A percentile compares a stretch with the other conserved stretches of the same genome.
These are phyloP conservation scores for Mizuhopecten yessoensis DNA, from an alignment of 1,140 invertebrate species.

Conservation along the genomic window DNA sequence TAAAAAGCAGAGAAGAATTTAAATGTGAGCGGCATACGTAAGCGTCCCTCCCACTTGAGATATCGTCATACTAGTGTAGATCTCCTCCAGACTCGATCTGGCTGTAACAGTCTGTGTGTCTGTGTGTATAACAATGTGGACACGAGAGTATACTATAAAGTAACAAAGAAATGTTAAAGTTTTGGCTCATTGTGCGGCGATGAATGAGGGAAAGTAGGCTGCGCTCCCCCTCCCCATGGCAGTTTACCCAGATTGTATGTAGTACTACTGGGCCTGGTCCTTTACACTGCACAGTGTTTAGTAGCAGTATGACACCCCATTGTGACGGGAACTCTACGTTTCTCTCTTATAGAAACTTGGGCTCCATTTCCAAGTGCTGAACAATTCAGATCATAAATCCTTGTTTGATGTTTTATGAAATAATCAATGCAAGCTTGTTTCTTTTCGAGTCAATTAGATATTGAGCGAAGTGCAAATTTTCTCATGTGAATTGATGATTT, in stretches of 20 bases:
- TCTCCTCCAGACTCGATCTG: background rate
- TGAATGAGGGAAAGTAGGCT: background rate
- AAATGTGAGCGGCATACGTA: background rate
- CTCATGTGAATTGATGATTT: background rate
- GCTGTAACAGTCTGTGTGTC: too few species aligned
- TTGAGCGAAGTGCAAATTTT: background rate
- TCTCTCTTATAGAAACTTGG: background rate
- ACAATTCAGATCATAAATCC: background rate
- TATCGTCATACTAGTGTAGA: background rate
- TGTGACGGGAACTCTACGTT: background rate
- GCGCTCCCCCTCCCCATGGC: background rate
- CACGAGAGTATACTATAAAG: background rate
- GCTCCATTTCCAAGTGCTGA: background rate
- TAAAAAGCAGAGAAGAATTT: constrained; percentile 29
- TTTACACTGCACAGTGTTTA: background rate
- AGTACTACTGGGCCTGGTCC: background rate
- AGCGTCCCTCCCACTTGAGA: background rate
- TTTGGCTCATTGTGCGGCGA: background rate
- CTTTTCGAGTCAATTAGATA: background rate
- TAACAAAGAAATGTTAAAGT: background rate
- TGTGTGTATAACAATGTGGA: background rate
- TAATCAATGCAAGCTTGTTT: background rate
- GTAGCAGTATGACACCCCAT: background rate
- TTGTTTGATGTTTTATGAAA: background rate
- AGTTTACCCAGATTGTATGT: background rate